phyloP scores from a whole-genome alignment of 2,113 vertebrate species.

The Calypte anna region DNA sequence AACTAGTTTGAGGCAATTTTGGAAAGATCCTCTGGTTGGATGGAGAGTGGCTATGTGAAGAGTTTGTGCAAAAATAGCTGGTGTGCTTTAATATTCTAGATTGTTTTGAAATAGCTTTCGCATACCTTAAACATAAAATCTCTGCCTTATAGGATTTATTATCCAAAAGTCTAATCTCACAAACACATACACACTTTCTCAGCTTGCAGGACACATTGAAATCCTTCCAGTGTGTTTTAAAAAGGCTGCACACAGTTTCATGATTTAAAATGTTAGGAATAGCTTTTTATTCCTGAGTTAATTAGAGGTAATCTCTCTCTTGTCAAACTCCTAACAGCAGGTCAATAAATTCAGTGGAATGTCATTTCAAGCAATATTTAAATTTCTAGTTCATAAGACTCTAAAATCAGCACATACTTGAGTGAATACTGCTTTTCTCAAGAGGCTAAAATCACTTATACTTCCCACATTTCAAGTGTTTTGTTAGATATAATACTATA shows the following conservation, averaged over 20 bases:
- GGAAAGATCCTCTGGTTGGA: not conserved
- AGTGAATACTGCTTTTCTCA: constrained; percentile 10
- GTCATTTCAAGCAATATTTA: constrained; percentile 29
- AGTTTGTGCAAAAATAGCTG: not conserved
- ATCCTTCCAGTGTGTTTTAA: not conserved
- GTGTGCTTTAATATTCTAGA: not conserved
- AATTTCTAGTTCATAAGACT: constrained; percentile 11
- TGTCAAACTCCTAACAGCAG: constrained; percentile 11
- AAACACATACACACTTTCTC: not conserved
- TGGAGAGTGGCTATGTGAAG: not conserved
- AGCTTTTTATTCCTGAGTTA: constrained; percentile 32
- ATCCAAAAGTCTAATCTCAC: not conserved
- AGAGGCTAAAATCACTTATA: constrained; percentile 15
- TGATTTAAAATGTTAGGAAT: not conserved
- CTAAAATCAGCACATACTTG: constrained; percentile 7
- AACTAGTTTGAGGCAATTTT: not conserved
- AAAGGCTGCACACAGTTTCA: not conserved
- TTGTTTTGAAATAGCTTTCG: not conserved
- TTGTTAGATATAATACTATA: constrained; percentile 11
- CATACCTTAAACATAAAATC: not conserved
- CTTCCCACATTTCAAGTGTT: not conserved
- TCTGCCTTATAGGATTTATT: not conserved
- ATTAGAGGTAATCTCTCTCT: constrained; percentile 6
- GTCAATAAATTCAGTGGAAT: constrained; percentile 40
- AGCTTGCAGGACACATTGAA: not conserved